phyloP scores from a whole-genome alignment of 2,888 invertebrate species.

The Isotomurus palustris region DNA sequence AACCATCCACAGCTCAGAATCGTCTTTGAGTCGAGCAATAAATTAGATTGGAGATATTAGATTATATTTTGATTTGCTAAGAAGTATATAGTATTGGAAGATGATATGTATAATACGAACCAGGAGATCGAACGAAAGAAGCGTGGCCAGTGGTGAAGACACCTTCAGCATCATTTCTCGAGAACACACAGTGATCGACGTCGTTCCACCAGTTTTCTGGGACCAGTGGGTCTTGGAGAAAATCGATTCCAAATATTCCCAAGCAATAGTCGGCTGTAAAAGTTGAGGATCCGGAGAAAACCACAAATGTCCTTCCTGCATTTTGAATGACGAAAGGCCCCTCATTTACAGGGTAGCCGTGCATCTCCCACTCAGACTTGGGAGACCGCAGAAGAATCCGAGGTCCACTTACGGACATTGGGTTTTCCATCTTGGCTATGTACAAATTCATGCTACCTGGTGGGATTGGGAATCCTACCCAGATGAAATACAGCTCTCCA shows the following conservation, averaged over 20 bases:
- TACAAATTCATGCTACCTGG: conserved; percentile 37
- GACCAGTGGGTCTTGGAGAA: conserved; percentile 29
- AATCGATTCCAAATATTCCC: conserved; percentile 40
- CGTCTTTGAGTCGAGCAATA: conserved; percentile 19
- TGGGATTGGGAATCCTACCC: conserved; percentile 35
- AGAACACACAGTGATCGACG: conserved; percentile 34
- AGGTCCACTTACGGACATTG: conserved; percentile 21
- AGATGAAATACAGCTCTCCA: conserved; percentile 39
- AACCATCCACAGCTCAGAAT: conserved; percentile 39
- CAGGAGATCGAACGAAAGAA: conserved; percentile 36
- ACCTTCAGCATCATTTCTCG: conserved; percentile 38
- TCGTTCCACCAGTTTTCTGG: conserved; percentile 41
- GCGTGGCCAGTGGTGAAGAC: conserved; percentile 42
- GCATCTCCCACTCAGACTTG: conserved; percentile 38
- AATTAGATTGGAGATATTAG: not conserved
- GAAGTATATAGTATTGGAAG: too few species aligned
- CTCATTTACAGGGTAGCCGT: conserved; percentile 34
- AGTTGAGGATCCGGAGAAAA: conserved; percentile 40
- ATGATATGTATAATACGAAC: too few species aligned
- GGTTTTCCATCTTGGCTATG: conserved; percentile 38
- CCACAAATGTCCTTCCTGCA: conserved; percentile 30
- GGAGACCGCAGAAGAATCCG: conserved; percentile 33
- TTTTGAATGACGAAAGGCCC: conserved; percentile 39
- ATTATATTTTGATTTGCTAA: too few species aligned
- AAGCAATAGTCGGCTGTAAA: conserved; percentile 40